Conservation (phyloP, 2,888 invertebrate species). For the Hololepta plana region DNA sequence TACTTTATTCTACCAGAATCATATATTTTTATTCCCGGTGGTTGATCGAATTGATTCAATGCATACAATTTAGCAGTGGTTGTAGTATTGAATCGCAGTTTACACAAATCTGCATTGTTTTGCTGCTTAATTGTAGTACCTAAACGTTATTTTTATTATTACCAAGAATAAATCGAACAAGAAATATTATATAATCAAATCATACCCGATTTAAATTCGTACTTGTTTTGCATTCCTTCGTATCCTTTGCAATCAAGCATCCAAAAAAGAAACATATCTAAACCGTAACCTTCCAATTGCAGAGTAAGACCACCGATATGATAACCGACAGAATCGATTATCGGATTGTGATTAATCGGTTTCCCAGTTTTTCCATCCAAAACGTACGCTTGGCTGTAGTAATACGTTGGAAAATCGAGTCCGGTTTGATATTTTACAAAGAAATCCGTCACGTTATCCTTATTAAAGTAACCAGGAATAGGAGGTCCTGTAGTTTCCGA, state of each 20-base stretch:
- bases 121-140: constrained; percentile 13
- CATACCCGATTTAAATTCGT: constrained; percentile 29
- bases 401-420: constrained; percentile 54
- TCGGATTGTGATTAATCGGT: constrained; percentile 35
- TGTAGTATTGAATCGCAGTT: constrained; percentile 48
- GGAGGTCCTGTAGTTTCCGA: constrained; percentile 60
- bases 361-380: constrained; percentile 43
- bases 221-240: constrained; percentile 31
- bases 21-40: constrained; percentile 56
- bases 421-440: constrained; percentile 50
- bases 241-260: constrained; percentile 41
- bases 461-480: constrained; percentile 60
- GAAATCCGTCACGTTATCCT: constrained; percentile 60
- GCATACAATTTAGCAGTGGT: constrained; percentile 48
- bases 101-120: constrained; percentile 39
- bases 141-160: too few species aligned
- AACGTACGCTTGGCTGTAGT: constrained; percentile 45
- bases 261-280: constrained; percentile 66
- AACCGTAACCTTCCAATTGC: constrained; percentile 41
- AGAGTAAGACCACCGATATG: constrained; percentile 40
- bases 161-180: not conserved
- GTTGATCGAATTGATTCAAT: constrained; percentile 41
- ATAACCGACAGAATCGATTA: constrained; percentile 39
- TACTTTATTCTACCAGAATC: constrained; percentile 41
- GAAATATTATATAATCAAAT: not conserved